Evolutionary conservation across 2,797 vertebrate genomes (phyloP).

Genomic region (Sebastes hopkinsi): DNA sequence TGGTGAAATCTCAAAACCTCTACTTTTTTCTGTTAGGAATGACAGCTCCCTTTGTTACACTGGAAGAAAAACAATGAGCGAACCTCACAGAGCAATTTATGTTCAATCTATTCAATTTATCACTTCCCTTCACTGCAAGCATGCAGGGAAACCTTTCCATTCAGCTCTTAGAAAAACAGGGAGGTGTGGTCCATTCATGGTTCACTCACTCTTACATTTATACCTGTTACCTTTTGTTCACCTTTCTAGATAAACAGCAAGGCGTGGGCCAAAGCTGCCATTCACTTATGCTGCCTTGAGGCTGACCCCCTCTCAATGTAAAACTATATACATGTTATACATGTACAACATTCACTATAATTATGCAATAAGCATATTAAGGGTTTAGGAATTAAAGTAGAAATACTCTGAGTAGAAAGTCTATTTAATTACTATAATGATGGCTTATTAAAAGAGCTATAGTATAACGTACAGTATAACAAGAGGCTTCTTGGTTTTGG

Average conservation of each 20-base stretch:
- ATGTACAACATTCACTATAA: background rate
- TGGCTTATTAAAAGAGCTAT: background rate
- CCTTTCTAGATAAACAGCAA: constrained; percentile 47
- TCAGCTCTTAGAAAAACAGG: constrained; percentile 44
- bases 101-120: constrained; percentile 28
- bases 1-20: background rate
- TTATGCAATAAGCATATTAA: background rate
- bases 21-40: constrained; percentile 10
- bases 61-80: background rate
- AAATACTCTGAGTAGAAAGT: background rate
- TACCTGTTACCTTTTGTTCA: constrained; percentile 51
- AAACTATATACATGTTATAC: background rate
- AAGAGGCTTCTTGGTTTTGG: background rate
- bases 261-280: constrained; percentile 33
- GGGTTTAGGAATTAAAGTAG: background rate
- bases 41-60: constrained; percentile 39
- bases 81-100: constrained; percentile 28
- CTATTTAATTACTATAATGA: background rate
- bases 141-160: constrained; percentile 15
- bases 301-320: background rate
- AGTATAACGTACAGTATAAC: background rate
- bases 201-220: constrained; percentile 50
- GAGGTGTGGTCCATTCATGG: constrained; percentile 58
- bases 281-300: constrained; percentile 27
- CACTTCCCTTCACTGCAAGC: constrained; percentile 16